Evolutionary conservation across 2,888 invertebrate species (phyloP).

Genomic region (Diarsia dahlii): DNA sequence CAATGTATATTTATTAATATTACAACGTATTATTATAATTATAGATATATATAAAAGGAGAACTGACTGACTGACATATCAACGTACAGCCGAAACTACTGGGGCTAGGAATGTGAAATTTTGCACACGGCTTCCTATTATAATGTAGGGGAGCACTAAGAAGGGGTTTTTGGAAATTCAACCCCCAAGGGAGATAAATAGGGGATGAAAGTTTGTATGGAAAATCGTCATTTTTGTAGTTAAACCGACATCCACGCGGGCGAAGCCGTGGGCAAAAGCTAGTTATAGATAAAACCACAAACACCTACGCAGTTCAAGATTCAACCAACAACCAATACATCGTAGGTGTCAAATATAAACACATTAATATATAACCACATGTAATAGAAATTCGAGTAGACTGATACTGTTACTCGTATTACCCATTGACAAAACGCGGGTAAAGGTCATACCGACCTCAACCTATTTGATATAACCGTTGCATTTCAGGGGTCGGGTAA

Average conservation of each 20-base stretch:
- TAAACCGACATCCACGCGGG: too few species aligned
- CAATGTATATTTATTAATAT: neutral
- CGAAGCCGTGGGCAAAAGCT: too few species aligned
- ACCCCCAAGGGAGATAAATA: too few species aligned
- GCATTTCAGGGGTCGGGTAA: constrained; percentile 17
- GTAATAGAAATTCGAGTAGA: neutral
- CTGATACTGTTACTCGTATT: neutral
- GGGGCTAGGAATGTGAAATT: too few species aligned
- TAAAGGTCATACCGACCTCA: constrained; percentile 14
- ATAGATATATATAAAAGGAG: too few species aligned
- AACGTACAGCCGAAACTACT: too few species aligned
- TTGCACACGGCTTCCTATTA: too few species aligned
- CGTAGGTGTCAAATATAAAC: neutral
- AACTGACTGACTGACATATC: too few species aligned
- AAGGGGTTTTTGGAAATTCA: too few species aligned
- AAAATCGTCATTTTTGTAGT: too few species aligned
- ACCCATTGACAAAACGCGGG: neutral
- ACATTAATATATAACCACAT: neutral
- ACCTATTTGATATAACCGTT: neutral
- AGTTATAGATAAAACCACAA: neutral
- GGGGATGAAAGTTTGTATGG: too few species aligned
- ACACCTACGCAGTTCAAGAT: constrained; percentile 4
- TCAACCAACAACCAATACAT: neutral
- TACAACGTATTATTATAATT: constrained; percentile 5
- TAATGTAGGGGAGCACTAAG: too few species aligned